Conservation (phyloP, 2,888 invertebrate species). For the Himalopsyche kuldschensis region DNA sequence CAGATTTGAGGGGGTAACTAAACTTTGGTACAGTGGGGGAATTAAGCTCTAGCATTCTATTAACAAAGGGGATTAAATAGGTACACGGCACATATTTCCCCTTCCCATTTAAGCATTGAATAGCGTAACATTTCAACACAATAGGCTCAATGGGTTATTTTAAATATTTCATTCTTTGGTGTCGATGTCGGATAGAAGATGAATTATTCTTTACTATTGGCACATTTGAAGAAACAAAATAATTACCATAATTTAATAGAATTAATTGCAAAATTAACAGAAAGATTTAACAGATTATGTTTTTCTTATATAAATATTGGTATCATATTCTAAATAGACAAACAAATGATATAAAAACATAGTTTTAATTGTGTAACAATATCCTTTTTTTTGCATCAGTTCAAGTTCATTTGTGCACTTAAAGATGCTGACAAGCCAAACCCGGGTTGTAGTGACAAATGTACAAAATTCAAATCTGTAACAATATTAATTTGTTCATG, state of each 20-base stretch:
- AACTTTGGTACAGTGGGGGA: constrained; percentile 17
- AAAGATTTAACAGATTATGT: neutral
- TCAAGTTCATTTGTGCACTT: no score
- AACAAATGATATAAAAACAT: no score
- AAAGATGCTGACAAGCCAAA: no score
- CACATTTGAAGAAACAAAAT: neutral
- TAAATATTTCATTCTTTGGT: constrained; percentile 3
- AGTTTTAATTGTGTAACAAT: no score
- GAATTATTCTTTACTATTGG: neutral
- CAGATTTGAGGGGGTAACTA: constrained; percentile 19
- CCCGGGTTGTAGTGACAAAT: no score
- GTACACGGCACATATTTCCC: constrained; percentile 24
- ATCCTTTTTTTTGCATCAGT: no score
- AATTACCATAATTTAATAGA: neutral
- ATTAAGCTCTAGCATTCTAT: constrained; percentile 28
- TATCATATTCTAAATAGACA: no score
- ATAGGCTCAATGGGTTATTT: constrained; percentile 23
- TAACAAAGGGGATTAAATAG: constrained; percentile 37
- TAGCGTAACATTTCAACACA: constrained; percentile 33
- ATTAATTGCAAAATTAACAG: neutral
- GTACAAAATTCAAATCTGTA: no score
- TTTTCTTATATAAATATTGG: neutral
- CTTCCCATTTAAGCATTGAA: constrained; percentile 28
- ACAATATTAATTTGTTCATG: no score
- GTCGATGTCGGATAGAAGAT: neutral